Percentiles rank a stretch among this genome's conserved stretches.
These are phyloP conservation scores for Monopis laevigella DNA, from an alignment of 2,888 invertebrate species.

Conservation along the genomic window DNA sequence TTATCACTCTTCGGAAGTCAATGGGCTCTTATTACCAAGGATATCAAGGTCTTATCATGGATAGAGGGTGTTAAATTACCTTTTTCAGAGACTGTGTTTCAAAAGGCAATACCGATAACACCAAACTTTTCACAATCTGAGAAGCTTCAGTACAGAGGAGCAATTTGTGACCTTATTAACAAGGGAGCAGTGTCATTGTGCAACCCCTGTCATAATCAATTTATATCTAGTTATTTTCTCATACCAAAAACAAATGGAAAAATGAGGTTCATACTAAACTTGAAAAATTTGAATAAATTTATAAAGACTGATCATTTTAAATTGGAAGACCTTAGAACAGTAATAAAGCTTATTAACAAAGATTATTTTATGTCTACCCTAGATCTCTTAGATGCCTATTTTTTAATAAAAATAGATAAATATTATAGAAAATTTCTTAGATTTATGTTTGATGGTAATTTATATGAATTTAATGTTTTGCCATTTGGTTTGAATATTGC, in stretches of 20 bases:
- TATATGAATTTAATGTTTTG: conserved; percentile 15
- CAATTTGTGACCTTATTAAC: conserved; percentile 10
- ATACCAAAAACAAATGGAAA: conserved; percentile 13
- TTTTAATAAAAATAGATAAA: conserved; percentile 7
- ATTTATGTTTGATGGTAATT: conserved; percentile 7
- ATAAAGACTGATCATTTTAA: conserved; percentile 13
- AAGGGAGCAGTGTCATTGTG: conserved; percentile 11
- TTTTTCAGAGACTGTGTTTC: conserved; percentile 2
- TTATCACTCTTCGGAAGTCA: conserved; percentile 14
- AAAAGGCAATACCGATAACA: background rate
- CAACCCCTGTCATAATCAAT: conserved; percentile 11
- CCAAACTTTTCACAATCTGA: conserved; percentile 4
- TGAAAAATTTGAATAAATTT: conserved; percentile 13
- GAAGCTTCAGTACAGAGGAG: conserved; percentile 9
- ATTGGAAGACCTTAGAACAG: conserved; percentile 12
- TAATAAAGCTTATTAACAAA: conserved; percentile 10
- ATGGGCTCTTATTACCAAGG: conserved; percentile 18
- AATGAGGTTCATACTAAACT: conserved; percentile 14
- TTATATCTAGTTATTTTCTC: conserved; percentile 14
- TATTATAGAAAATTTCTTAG: conserved; percentile 13
- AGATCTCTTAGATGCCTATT: conserved; percentile 14
- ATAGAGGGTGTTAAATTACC: conserved; percentile 13
- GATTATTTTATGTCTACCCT: conserved; percentile 10
- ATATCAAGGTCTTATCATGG: conserved; percentile 16
- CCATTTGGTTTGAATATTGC: no score